Evolutionary conservation across 2,113 vertebrate genomes (phyloP).

Genomic region (Elachura formosa): DNA sequence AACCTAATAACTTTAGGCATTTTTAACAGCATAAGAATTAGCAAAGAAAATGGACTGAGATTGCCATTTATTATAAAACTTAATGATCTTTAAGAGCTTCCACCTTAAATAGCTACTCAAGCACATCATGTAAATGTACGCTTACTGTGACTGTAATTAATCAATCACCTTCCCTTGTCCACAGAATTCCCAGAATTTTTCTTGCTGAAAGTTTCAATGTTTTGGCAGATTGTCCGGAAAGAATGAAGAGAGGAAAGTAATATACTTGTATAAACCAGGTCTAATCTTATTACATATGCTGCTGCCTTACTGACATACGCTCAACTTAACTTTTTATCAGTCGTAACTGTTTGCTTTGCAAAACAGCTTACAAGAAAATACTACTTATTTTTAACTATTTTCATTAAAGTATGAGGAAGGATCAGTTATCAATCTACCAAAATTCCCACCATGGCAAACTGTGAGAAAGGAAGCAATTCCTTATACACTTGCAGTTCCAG

Average conservation of each 20-base stretch:
- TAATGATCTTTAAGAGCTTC: conserved; percentile 42
- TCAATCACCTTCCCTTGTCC: neutral
- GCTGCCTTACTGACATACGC: neutral
- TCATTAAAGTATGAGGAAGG: neutral
- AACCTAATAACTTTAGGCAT: neutral
- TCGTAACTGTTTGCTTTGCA: neutral
- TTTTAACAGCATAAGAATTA: neutral
- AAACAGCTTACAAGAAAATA: neutral
- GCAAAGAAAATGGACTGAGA: conserved; percentile 24
- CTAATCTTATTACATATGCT: neutral
- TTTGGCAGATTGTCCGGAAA: neutral
- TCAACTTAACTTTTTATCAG: neutral
- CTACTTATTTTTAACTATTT: neutral
- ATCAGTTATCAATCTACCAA: neutral
- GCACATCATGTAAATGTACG: conserved; percentile 24
- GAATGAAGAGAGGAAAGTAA: neutral
- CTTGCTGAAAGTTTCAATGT: conserved; percentile 24
- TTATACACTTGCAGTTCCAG: neutral
- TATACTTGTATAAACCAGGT: neutral
- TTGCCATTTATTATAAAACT: conserved; percentile 9
- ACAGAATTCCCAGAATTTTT: conserved; percentile 27
- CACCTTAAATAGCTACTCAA: conserved; percentile 27
- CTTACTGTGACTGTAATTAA: conserved; percentile 47
- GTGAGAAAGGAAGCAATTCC: neutral
- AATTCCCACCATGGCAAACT: neutral